Conservation (phyloP, 2,797 vertebrate species). For the Lacerta viridis region DNA sequence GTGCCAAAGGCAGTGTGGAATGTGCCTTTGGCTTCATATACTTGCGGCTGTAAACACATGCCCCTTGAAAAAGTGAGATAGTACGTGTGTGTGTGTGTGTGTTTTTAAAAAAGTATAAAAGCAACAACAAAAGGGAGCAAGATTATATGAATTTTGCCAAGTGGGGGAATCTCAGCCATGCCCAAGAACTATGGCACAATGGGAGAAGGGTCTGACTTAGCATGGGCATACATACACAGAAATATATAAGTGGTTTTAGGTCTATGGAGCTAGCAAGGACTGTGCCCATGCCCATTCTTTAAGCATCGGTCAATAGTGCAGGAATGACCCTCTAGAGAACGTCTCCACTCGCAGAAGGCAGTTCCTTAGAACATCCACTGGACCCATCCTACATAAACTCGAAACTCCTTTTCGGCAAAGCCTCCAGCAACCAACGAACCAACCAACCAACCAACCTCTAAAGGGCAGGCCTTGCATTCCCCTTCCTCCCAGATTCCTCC, state of each 20-base stretch:
- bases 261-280: neutral
- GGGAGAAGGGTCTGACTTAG: neutral
- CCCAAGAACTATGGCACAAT: conserved; percentile 18
- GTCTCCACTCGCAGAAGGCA: neutral
- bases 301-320: neutral
- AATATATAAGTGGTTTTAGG: neutral
- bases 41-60: neutral
- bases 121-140: neutral
- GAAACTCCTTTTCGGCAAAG: neutral
- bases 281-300: neutral
- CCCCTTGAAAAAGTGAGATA: neutral
- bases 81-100: neutral
- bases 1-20: neutral
- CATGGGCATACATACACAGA: neutral
- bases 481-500: neutral
- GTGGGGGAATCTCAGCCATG: neutral
- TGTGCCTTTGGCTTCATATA: neutral
- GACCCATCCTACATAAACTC: neutral
- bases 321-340: neutral
- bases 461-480: neutral
- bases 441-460: neutral
- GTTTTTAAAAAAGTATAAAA: neutral
- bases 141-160: neutral
- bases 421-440: neutral
- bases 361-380: neutral